These are phyloP conservation scores for Odontothrips loti DNA, from an alignment of 2,888 invertebrate genomes.

Conservation along the genomic window DNA sequence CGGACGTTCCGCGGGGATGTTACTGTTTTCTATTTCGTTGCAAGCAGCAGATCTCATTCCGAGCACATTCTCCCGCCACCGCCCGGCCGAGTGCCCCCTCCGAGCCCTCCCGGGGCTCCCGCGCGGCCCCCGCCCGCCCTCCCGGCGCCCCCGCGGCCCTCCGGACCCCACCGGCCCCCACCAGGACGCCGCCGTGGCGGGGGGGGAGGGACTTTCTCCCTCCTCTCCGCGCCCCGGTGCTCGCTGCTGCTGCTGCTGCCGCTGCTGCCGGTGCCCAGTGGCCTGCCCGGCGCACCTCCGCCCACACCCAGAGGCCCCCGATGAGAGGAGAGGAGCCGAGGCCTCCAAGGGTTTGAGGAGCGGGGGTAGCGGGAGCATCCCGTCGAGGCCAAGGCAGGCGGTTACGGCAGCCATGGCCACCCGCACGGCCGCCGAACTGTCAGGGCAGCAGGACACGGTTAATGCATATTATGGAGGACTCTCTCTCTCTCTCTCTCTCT, in stretches of 20 bases:
- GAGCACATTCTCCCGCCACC: conserved; percentile 6
- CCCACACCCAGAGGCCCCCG: too few relatives aligned
- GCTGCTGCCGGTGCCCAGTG: not conserved
- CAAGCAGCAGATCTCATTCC: conserved; percentile 26
- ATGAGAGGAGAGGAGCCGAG: too few relatives aligned
- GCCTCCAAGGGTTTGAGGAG: too few relatives aligned
- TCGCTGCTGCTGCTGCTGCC: not conserved
- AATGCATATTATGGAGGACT: too few relatives aligned
- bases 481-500: too few relatives aligned
- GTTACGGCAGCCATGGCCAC: too few relatives aligned
- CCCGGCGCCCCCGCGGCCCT: not conserved
- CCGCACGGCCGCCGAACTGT: too few relatives aligned
- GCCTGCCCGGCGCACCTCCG: not conserved
- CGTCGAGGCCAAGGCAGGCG: too few relatives aligned
- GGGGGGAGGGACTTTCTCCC: not conserved
- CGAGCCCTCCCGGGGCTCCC: not conserved
- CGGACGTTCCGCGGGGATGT: not conserved
- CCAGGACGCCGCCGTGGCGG: not conserved
- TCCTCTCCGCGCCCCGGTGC: not conserved
- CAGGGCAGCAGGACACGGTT: too few relatives aligned
- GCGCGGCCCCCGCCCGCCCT: not conserved
- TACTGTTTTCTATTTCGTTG: conserved; percentile 23
- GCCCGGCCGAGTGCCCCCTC: not conserved
- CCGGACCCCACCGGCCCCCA: not conserved
- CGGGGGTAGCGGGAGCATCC: too few relatives aligned